phyloP scores from a whole-genome alignment of 2,888 invertebrate species.

The Agrotis segetum region DNA sequence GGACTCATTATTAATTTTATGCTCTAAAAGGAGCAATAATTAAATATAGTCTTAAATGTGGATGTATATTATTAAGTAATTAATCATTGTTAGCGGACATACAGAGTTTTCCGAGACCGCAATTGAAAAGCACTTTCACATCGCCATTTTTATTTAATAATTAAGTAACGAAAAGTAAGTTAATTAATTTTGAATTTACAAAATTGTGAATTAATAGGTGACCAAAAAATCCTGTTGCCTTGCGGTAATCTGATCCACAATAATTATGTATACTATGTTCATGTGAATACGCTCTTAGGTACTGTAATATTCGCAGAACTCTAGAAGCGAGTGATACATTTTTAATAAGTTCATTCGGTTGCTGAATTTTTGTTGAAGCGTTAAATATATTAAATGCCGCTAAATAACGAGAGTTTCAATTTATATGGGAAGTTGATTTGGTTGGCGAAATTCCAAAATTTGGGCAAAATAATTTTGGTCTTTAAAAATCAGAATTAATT shows the following conservation, averaged over 20 bases:
- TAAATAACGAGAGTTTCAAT: conserved; percentile 61
- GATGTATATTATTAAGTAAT: not conserved
- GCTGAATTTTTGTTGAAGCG: conserved; percentile 16
- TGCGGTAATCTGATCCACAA: not conserved
- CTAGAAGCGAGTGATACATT: conserved; percentile 11
- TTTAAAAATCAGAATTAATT: conserved; percentile 58
- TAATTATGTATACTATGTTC: not conserved
- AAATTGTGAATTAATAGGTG: not conserved
- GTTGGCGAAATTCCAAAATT: conserved; percentile 66
- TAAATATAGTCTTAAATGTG: not conserved
- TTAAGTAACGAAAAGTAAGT: not conserved
- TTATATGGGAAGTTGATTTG: conserved; percentile 61
- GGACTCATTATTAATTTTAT: conserved; percentile 38
- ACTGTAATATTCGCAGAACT: conserved; percentile 8
- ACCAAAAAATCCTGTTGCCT: not conserved
- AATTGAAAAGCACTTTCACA: not conserved
- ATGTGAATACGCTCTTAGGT: conserved; percentile 6
- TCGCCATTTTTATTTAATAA: not conserved
- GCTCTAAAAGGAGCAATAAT: not conserved
- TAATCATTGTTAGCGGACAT: not conserved
- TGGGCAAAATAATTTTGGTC: conserved; percentile 49
- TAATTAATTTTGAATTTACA: not conserved
- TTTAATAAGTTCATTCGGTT: conserved; percentile 28
- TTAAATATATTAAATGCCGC: conserved; percentile 29
- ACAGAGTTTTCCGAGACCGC: not conserved